These are phyloP conservation scores for Hycleus phaleratus DNA, from an alignment of 1,140 invertebrate species.

Conservation along the genomic window DNA sequence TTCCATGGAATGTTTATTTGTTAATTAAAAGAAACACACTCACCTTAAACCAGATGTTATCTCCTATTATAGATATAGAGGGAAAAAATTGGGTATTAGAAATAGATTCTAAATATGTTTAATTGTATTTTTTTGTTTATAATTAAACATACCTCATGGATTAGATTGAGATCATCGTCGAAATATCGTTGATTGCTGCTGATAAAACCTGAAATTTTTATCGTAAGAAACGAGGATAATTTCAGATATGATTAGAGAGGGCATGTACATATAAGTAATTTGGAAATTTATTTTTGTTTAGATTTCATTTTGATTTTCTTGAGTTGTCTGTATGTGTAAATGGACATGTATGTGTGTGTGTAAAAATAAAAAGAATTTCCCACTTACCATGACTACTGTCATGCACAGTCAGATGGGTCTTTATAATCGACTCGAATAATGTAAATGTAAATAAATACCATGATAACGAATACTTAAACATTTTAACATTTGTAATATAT, in stretches of 20 bases:
- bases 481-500: slow-evolving; percentile 32
- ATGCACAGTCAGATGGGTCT: slow-evolving; percentile 40
- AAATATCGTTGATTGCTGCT: slow-evolving; percentile 36
- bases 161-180: slow-evolving; percentile 34
- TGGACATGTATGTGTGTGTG: not conserved
- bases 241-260: not conserved
- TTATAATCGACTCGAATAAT: slow-evolving; percentile 36
- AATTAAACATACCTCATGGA: slow-evolving; percentile 35
- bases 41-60: slow-evolving; percentile 27
- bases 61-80: slow-evolving; percentile 28
- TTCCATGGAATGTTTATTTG: not conserved
- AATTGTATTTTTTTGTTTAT: not conserved
- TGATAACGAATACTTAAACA: slow-evolving; percentile 34
- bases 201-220: slow-evolving; percentile 33
- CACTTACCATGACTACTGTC: slow-evolving; percentile 41
- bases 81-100: slow-evolving; percentile 3
- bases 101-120: not conserved
- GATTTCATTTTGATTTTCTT: not conserved
- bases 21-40: not conserved
- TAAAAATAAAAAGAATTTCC: slow-evolving; percentile 1
- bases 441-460: slow-evolving; percentile 38
- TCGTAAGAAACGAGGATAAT: slow-evolving; percentile 3
- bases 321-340: not conserved
- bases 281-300: too few species aligned
- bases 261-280: too few species aligned